Percentiles rank a stretch among this genome's conserved stretches.
Conservation (phyloP, 2,888 invertebrate genomes). For the Oxyscelio sp. region DNA sequence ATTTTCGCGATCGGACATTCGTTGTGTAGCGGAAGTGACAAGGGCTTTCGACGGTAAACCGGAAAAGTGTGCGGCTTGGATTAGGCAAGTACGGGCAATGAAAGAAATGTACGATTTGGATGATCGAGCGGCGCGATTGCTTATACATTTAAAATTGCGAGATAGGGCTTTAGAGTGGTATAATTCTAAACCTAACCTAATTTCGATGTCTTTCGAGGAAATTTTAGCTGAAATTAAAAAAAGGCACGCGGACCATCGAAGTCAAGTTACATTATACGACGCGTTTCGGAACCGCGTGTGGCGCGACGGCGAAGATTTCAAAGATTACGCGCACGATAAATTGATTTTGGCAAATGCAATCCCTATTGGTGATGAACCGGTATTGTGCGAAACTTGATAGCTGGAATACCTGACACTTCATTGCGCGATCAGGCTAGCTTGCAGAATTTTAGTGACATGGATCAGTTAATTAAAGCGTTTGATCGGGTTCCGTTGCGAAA, state of each 20-base stretch:
- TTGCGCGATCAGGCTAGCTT: conserved; percentile 11
- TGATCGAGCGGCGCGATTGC: background rate
- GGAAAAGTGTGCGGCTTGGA: conserved; percentile 16
- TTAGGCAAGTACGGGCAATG: conserved; percentile 4
- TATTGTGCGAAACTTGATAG: conserved; percentile 18
- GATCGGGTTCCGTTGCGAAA: background rate
- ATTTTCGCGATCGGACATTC: background rate
- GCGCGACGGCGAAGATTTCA: background rate
- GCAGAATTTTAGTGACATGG: background rate
- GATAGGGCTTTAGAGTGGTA: background rate
- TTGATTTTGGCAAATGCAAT: conserved; percentile 15
- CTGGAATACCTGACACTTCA: conserved; percentile 3
- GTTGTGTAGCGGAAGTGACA: conserved; percentile 5
- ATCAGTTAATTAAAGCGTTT: conserved; percentile 13
- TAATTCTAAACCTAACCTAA: background rate
- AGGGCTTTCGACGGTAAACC: conserved; percentile 8
- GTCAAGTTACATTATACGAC: conserved; percentile 7
- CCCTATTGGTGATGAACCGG: background rate
- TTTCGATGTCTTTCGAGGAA: background rate
- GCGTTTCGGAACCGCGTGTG: conserved; percentile 8
- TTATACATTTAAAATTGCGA: background rate
- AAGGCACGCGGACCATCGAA: background rate
- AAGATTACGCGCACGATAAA: conserved; percentile 28
- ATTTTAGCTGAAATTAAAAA: background rate
- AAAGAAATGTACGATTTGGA: conserved; percentile 1